Evolutionary conservation across 2,888 invertebrate genomes (phyloP), one percentile per base, ranked within the genome.

Genomic region (Chesias legatella): DNA sequence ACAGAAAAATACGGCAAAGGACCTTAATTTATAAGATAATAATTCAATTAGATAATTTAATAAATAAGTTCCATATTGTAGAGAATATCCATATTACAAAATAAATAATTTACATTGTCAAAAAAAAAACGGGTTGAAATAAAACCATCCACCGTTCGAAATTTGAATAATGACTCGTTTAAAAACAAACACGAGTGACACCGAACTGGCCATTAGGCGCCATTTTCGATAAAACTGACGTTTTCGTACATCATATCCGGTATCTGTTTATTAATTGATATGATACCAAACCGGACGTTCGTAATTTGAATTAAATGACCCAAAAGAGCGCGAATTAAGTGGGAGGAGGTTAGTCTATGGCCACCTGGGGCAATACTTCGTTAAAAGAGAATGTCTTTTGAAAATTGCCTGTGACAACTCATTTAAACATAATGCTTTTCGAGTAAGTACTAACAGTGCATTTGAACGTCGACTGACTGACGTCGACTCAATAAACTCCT

Each of bases 91-190:
- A 17, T 17, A 17, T 3, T 17, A 17, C 13, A 17, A 32, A 43
- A 39, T 40, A 33, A 45, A 41, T 40, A 26, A 1, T 5, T 5
- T 5, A 7, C 6, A 6, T 33, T 20, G 40, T 41, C 45, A 36
- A 35, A n/a, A n/a, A n/a, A n/a, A n/a, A n/a, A 35, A 40, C 26
- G 25, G 69, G 68, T 66, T 70, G 65, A 58, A 61, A 63, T 63
- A 72, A 67, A 22, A 35, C 73, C 85, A 85, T 85, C 84, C 84
- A 85, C 79, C 66, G 73, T 79, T 80, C 77, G 51, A 78, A 79
- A 80, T 84, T 85, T 83, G 70, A 84, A 82, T 84, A 84, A 84
- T 85, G 75, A 80, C 74, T 71, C 23, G 43, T 43, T 37, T 38
- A 41, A 48, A 47, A 48, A 47, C 43, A 43, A 50, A 41, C 43